Conservation (phyloP, 1,140 invertebrate genomes). For the Leptinotarsa undecemlineata region DNA sequence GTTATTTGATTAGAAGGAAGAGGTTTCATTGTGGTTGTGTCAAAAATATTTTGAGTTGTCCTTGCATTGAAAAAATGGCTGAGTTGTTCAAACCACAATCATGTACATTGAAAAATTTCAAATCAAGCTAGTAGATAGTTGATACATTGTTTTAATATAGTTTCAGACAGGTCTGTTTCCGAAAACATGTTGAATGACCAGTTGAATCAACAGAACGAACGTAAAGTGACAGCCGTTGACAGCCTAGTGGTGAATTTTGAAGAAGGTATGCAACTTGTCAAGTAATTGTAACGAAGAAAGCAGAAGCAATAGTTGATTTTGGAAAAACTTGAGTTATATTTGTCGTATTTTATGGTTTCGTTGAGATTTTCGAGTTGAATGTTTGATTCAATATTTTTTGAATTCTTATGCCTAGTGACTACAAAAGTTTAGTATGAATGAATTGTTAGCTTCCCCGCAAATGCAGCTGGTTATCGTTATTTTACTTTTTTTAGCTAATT, state of each 20-base stretch:
- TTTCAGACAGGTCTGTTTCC: conserved; percentile 7
- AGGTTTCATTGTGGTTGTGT: no score
- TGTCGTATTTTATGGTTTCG: conserved; percentile 24
- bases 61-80: no score
- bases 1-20: no score
- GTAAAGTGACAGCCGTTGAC: conserved; percentile 57
- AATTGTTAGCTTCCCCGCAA: not conserved
- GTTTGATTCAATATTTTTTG: not conserved
- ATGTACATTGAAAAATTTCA: no score
- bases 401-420: conserved; percentile 1
- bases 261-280: conserved; percentile 78
- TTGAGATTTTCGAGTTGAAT: conserved; percentile 4
- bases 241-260: conserved; percentile 74
- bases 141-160: not conserved
- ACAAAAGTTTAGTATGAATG: conserved; percentile 2
- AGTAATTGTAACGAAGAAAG: conserved; percentile 37
- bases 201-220: conserved; percentile 16
- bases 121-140: no score
- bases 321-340: conserved; percentile 9
- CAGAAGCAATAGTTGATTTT: conserved; percentile 18
- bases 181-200: conserved; percentile 10
- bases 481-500: conserved; percentile 21
- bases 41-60: no score
- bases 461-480: not conserved
- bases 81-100: no score